Evolutionary conservation across 2,113 vertebrate species (phyloP).

Genomic region (Thymallus thymallus): DNA sequence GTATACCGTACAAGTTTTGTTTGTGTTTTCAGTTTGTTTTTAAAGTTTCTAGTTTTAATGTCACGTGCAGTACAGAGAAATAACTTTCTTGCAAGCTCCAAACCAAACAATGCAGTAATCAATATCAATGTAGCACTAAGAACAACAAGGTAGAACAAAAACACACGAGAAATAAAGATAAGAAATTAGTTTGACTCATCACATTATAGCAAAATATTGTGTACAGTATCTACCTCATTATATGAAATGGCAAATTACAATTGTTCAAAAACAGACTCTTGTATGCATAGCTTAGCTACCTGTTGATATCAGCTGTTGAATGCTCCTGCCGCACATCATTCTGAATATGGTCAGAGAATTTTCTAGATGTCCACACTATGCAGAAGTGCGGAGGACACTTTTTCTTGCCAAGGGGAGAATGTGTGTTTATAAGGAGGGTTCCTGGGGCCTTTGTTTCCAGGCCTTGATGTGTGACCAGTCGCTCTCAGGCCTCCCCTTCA

Average conservation of each 20-base stretch:
- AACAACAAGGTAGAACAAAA: no score
- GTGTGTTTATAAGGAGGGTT: constrained; percentile 90
- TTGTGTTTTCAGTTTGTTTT: no score
- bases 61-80: no score
- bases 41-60: background rate
- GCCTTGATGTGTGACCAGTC: constrained; percentile 98
- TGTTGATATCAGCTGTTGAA: constrained; percentile 3
- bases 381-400: constrained; percentile 1
- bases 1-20: background rate
- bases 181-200: background rate
- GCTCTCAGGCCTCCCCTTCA: constrained; percentile 79
- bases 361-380: background rate
- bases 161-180: background rate
- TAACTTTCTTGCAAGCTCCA: no score
- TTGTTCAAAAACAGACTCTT: background rate
- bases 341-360: background rate
- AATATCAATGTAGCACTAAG: no score
- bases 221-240: background rate
- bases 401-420: constrained; percentile 77
- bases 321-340: background rate
- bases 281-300: constrained; percentile 3
- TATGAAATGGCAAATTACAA: background rate
- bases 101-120: no score
- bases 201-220: background rate
- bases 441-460: constrained; percentile 92